A percentile compares a stretch with the other conserved stretches of the same genome.
Conservation (phyloP, 2,888 invertebrate species). For the Caenorhabditis sinica region DNA sequence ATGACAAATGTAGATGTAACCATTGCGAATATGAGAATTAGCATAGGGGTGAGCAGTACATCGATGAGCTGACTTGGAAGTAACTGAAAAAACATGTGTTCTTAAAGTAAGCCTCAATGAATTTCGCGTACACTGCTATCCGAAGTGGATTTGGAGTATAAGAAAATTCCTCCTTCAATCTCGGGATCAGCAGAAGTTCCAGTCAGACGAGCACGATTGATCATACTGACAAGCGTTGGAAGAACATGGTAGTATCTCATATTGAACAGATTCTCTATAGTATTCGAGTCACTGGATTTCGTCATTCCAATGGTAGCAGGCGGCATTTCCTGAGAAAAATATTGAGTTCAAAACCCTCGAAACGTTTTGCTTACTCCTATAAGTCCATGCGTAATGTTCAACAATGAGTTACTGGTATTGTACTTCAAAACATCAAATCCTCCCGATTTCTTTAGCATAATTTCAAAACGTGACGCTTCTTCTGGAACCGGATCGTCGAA, state of each 20-base stretch:
- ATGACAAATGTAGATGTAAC: constrained; percentile 79
- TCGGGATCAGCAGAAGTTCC: constrained; percentile 5
- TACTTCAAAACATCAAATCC: constrained; percentile 35
- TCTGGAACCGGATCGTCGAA: constrained; percentile 24
- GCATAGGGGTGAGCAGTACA: constrained; percentile 66
- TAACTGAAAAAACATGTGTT: constrained; percentile 19
- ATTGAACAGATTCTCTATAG: constrained; percentile 44
- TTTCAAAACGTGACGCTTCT: constrained; percentile 29
- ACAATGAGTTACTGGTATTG: not conserved
- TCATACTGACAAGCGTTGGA: constrained; percentile 50
- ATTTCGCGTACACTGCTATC: constrained; percentile 17
- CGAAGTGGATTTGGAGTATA: constrained; percentile 28
- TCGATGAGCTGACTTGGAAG: constrained; percentile 47
- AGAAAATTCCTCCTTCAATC: constrained; percentile 53
- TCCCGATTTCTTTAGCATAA: constrained; percentile 8
- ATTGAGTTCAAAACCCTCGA: not conserved
- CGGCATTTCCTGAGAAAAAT: constrained; percentile 56
- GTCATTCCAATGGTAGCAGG: constrained; percentile 54
- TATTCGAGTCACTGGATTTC: not conserved
- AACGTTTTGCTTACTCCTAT: constrained; percentile 43
- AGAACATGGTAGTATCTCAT: constrained; percentile 49
- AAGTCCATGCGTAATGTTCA: constrained; percentile 37
- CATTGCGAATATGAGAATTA: constrained; percentile 76
- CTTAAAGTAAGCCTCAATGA: not conserved
- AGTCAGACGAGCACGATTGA: constrained; percentile 40